A percentile compares a stretch with the other conserved stretches of the same genome.
Evolutionary conservation across 2,113 vertebrate genomes (phyloP).

Genomic region (Machaerirhynchus nigripectus): DNA sequence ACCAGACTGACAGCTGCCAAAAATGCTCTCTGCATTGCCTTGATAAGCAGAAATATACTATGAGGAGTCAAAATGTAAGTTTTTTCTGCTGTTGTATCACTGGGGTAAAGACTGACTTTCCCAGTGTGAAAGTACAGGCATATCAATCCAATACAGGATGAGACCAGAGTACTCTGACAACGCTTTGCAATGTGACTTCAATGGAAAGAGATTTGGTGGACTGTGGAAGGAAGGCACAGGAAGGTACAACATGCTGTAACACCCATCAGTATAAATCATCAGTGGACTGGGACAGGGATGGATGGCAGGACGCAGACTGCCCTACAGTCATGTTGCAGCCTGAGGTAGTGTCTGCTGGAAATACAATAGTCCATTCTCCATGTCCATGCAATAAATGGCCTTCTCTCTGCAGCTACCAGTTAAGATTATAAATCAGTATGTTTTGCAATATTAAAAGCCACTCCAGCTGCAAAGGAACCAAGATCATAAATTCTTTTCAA

Average conservation of each 20-base stretch:
- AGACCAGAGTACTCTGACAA: neutral
- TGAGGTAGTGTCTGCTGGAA: slow-evolving; percentile 25
- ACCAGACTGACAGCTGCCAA: neutral
- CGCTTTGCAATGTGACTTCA: neutral
- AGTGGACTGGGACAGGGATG: neutral
- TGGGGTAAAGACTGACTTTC: neutral
- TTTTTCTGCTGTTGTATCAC: neutral
- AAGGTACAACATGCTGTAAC: neutral
- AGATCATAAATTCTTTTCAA: slow-evolving; percentile 38
- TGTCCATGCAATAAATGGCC: neutral
- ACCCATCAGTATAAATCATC: neutral
- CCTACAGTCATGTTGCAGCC: neutral
- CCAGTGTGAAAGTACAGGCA: neutral
- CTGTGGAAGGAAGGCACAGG: neutral
- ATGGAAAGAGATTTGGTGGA: neutral
- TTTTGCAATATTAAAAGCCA: slow-evolving; percentile 36
- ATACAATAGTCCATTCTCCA: slow-evolving; percentile 1
- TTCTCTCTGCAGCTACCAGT: neutral
- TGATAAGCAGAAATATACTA: neutral
- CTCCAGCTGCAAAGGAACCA: slow-evolving; percentile 26
- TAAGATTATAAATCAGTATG: slow-evolving; percentile 32
- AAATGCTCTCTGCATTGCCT: neutral
- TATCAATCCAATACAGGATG: neutral
- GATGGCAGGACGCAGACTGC: neutral
- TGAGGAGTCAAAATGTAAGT: neutral